Conservation (phyloP, 2,797 vertebrate species). For the Spinibarbus caldwelli region DNA sequence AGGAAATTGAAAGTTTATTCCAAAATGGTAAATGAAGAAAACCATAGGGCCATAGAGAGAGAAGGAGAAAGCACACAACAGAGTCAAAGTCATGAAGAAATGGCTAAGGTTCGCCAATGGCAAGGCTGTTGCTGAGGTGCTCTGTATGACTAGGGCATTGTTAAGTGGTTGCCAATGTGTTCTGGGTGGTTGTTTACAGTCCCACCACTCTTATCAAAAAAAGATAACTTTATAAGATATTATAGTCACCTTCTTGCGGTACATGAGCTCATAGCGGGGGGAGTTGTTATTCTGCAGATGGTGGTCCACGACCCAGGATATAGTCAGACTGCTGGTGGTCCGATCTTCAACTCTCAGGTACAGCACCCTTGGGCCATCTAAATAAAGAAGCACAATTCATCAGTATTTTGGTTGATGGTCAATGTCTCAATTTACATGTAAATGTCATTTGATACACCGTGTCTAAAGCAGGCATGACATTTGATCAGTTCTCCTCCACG, state of each 20-base stretch:
- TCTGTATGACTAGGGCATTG: background rate
- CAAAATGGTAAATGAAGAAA: background rate
- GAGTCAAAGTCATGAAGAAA: background rate
- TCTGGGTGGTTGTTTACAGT: background rate
- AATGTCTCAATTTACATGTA: background rate
- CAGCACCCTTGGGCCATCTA: constrained; percentile 92
- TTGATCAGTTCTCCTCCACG: background rate
- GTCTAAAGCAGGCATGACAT: background rate
- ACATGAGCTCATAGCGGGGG: constrained; percentile 94
- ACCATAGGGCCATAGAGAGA: background rate
- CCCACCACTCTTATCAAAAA: background rate
- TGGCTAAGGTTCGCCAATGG: background rate
- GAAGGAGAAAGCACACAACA: background rate
- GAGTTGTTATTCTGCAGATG: constrained; percentile 83
- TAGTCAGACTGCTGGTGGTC: constrained; percentile 82
- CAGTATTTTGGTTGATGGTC: background rate
- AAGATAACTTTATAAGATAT: background rate
- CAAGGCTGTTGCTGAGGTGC: background rate
- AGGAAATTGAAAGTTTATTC: constrained; percentile 15
- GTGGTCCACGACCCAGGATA: constrained; percentile 88
- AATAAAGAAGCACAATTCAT: constrained; percentile 64
- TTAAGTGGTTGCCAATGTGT: background rate
- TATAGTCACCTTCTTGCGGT: constrained; percentile 87
- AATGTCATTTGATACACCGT: background rate
- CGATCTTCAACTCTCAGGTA: constrained; percentile 84